Evolutionary conservation across 2,888 invertebrate species (phyloP), one percentile per base, ranked within the genome.

Genomic region (Polietes domitor): DNA sequence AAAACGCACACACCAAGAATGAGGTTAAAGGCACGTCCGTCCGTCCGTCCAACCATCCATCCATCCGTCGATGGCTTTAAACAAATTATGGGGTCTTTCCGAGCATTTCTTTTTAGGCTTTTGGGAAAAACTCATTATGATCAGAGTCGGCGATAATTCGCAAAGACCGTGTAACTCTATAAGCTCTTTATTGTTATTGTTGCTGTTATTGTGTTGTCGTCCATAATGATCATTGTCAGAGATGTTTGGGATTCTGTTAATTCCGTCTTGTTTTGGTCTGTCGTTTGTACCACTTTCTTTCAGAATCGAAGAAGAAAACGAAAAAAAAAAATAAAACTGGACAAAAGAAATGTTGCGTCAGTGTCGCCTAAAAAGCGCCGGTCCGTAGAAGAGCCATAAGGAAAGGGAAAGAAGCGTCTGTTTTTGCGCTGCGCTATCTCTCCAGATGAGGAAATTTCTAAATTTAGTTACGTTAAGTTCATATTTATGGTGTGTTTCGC

Each of bases 401-500:
- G 21, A 53, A 10, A n/a, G 1, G 53, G 21, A 21, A n/a, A 21
- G 53, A 21, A 53, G 6, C n/a, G n/a, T n/a, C n/a, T n/a, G n/a
- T n/a, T n/a, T n/a, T n/a, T n/a, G 10, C 41, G 19, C 19, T 10
- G 9, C 19, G 21, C 37, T 65, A 65, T 28, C 24, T 17, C 26
- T 41, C 2, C 37, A 41, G 53, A 78, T 78, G 77, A 78, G 72
- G 50, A 78, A 72, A 78, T 78, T 53, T 72, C 77, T 72, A 78
- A 32, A 78, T 78, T 78, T 78, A 72, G 72, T 63, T 63, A 71
- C 50, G 32, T 55, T 32, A 19, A 41, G 19, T 58, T 28, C 2
- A 21, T 68, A 0, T 41, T 55, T 53, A n/a, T 32, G n/a, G 32
- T 21, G 24, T 53, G 28, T 63, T 65, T 65, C 37, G n/a, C 15